phyloP scores from a whole-genome alignment of 2,797 vertebrate genomes.

The Chiloscyllium punctatum region DNA sequence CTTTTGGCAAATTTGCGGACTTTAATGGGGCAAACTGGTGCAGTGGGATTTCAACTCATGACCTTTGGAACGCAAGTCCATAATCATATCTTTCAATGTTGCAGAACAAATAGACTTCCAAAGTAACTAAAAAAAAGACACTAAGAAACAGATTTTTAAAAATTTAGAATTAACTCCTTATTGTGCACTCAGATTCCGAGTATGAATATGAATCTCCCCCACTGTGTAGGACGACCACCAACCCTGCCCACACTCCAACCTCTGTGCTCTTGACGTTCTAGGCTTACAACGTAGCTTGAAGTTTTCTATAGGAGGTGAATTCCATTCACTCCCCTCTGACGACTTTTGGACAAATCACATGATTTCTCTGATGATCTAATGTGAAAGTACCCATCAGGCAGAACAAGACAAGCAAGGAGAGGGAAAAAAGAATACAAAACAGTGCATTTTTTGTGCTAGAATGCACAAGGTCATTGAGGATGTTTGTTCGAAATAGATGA shows the following conservation, averaged over 20 bases:
- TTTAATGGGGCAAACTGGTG: background rate
- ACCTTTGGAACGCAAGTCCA: background rate
- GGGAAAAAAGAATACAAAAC: background rate
- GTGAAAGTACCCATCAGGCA: background rate
- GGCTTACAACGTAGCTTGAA: background rate
- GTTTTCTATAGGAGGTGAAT: background rate
- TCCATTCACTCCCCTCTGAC: background rate
- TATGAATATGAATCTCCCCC: background rate
- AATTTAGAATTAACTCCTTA: background rate
- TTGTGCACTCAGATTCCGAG: background rate
- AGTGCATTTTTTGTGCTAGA: background rate
- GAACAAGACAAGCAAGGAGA: too few relatives aligned
- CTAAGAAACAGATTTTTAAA: background rate
- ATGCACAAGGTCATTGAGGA: background rate
- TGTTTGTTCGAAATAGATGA: background rate
- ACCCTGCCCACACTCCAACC: too few relatives aligned
- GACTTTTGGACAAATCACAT: background rate
- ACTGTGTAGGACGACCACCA: too few relatives aligned
- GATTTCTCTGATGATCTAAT: background rate
- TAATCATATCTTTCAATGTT: constrained; percentile 2
- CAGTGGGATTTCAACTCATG: background rate
- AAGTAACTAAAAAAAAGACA: background rate
- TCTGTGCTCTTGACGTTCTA: background rate
- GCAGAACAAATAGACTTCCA: background rate
- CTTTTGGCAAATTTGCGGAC: background rate